A percentile compares a stretch with the other conserved stretches of the same genome.
Evolutionary conservation across 2,113 vertebrate species (phyloP).

Genomic region (Paralichthys olivaceus): DNA sequence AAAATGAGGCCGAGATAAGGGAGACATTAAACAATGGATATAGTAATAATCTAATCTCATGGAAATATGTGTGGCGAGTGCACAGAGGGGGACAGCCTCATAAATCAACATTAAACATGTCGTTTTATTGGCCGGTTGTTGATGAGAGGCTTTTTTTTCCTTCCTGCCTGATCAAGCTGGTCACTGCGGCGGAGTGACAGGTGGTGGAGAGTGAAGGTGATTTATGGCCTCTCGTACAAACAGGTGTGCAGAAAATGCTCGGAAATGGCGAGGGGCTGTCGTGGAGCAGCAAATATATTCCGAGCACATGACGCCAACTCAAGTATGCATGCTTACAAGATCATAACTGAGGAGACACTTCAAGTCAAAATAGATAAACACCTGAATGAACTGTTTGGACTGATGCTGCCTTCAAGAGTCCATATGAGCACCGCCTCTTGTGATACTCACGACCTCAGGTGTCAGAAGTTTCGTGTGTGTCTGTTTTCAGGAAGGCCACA

Average conservation of each 20-base stretch:
- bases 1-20: conserved; percentile 43
- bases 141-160: conserved; percentile 39
- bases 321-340: conserved; percentile 8
- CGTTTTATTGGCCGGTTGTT: conserved; percentile 63
- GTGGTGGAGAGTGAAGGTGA: conserved; percentile 63
- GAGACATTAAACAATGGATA: conserved; percentile 57
- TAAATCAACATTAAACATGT: conserved; percentile 66
- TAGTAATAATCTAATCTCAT: conserved; percentile 31
- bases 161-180: conserved; percentile 54
- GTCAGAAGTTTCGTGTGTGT: background rate
- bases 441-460: too few relatives aligned
- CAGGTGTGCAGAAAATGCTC: conserved; percentile 64
- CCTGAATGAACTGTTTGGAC: too few relatives aligned
- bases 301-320: background rate
- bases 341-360: background rate
- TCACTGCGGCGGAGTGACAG: conserved; percentile 62
- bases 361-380: too few relatives aligned
- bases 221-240: conserved; percentile 68
- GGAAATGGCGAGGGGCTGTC: background rate
- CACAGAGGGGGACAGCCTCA: conserved; percentile 48
- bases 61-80: conserved; percentile 42
- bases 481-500: background rate
- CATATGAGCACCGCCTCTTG: too few relatives aligned
- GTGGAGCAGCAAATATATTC: conserved; percentile 38
- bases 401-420: too few relatives aligned